Conservation (phyloP, 2,888 invertebrate genomes). For the Lepidochitona cinerea region DNA sequence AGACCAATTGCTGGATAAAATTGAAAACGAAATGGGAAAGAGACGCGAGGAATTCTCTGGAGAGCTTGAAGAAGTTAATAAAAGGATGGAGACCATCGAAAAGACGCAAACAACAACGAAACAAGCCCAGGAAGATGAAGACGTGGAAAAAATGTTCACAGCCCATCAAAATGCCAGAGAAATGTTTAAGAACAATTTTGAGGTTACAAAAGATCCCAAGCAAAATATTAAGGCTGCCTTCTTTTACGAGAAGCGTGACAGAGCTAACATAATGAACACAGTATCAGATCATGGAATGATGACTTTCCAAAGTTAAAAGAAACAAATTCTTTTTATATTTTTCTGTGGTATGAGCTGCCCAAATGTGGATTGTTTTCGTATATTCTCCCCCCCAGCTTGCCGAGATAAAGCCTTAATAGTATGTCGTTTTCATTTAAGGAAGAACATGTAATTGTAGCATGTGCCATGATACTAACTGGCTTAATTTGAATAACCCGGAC, state of each 20-base stretch:
- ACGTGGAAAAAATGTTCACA: slow-evolving; percentile 56
- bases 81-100: slow-evolving; percentile 45
- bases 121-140: slow-evolving; percentile 49
- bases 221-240: neutral
- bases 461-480: too few relatives aligned
- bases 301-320: neutral
- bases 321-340: too few relatives aligned
- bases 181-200: slow-evolving; percentile 2
- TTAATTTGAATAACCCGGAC: too few relatives aligned
- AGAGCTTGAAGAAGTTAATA: slow-evolving; percentile 44
- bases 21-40: slow-evolving; percentile 55
- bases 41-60: slow-evolving; percentile 51
- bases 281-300: slow-evolving; percentile 7
- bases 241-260: slow-evolving; percentile 2
- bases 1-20: slow-evolving; percentile 50
- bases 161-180: slow-evolving; percentile 55
- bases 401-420: too few relatives aligned
- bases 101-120: slow-evolving; percentile 14
- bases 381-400: too few relatives aligned
- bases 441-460: too few relatives aligned
- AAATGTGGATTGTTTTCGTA: too few relatives aligned
- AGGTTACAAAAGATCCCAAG: neutral
- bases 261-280: slow-evolving; percentile 2
- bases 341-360: too few relatives aligned
- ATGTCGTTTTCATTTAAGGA: too few relatives aligned